A percentile compares a stretch with the other conserved stretches of the same genome.
Evolutionary conservation across 2,113 vertebrate genomes (phyloP).

Genomic region (Prunella himalayana): DNA sequence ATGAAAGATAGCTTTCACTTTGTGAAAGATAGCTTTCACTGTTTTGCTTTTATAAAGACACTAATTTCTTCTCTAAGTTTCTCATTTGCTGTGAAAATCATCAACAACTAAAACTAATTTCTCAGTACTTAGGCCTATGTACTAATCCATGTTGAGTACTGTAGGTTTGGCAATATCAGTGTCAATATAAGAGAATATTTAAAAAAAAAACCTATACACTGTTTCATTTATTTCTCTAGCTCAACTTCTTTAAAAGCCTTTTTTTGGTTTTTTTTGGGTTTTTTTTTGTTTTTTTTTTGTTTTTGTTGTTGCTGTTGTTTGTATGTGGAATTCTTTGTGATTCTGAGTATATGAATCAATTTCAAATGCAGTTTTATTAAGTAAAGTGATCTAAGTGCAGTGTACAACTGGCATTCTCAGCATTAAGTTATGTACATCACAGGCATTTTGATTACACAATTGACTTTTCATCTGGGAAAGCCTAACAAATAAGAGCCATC

Average conservation of each 20-base stretch:
- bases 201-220: not conserved
- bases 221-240: not conserved
- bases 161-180: not conserved
- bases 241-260: not conserved
- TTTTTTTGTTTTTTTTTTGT: not conserved
- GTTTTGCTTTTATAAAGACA: not conserved
- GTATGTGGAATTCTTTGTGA: not conserved
- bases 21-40: too few species aligned
- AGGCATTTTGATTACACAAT: not conserved
- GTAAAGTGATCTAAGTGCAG: not conserved
- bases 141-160: not conserved
- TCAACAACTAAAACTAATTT: not conserved
- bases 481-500: not conserved
- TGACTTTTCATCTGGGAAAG: not conserved
- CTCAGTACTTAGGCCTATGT: not conserved
- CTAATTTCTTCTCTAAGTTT: not conserved
- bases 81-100: not conserved
- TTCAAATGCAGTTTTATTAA: not conserved
- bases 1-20: not conserved
- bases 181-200: not conserved
- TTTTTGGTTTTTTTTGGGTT: not conserved
- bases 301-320: too few species aligned
- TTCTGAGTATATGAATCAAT: not conserved
- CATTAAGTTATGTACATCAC: accelerated
- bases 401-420: not conserved